Conservation (phyloP, 1,140 invertebrate genomes). For the Cyclina sinensis region DNA sequence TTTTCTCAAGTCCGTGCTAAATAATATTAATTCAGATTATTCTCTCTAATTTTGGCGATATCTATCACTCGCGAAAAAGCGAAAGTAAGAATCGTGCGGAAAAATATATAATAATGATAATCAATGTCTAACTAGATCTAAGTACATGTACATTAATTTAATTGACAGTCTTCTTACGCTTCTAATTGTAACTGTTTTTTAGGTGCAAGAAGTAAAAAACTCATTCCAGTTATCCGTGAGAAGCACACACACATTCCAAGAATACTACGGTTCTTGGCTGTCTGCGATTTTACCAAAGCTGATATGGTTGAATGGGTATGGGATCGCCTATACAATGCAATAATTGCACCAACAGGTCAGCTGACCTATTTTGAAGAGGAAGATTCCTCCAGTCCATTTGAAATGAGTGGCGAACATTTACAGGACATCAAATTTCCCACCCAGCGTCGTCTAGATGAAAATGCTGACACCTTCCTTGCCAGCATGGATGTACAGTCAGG, state of each 20-base stretch:
- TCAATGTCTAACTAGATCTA: too few relatives aligned
- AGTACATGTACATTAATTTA: too few relatives aligned
- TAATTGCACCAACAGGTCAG: slow-evolving; percentile 71
- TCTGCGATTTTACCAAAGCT: slow-evolving; percentile 84
- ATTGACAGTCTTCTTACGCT: too few relatives aligned
- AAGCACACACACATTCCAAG: slow-evolving; percentile 78
- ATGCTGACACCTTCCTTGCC: background rate
- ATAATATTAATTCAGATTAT: too few relatives aligned
- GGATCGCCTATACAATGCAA: slow-evolving; percentile 79
- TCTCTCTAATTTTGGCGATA: too few relatives aligned
- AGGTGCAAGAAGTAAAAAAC: slow-evolving; percentile 80
- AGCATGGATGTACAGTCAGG: background rate
- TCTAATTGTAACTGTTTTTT: too few relatives aligned
- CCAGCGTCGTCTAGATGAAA: background rate
- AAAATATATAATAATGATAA: too few relatives aligned
- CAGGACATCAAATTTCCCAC: background rate
- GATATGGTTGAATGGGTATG: slow-evolving; percentile 83
- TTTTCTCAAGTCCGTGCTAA: too few relatives aligned
- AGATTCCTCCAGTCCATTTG: slow-evolving; percentile 22
- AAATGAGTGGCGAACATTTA: background rate
- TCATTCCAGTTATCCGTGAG: slow-evolving; percentile 83
- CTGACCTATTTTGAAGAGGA: slow-evolving; percentile 28
- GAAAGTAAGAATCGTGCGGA: too few relatives aligned
- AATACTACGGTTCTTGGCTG: slow-evolving; percentile 82
- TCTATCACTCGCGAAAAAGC: too few relatives aligned